These are phyloP conservation scores for Polyodon spathula DNA, from an alignment of 2,113 vertebrate species.

Conservation along the genomic window DNA sequence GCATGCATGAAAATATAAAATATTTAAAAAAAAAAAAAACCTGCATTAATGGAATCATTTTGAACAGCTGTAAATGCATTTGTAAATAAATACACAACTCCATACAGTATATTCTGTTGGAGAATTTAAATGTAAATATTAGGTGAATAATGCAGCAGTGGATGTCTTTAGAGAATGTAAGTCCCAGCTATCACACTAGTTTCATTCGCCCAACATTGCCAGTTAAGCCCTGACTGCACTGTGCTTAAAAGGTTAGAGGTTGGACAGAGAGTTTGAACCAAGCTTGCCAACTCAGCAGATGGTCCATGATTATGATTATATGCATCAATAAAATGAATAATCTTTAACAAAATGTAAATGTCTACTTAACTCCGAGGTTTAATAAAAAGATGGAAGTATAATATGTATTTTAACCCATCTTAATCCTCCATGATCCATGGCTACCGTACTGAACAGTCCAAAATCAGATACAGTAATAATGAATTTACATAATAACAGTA, in stretches of 20 bases:
- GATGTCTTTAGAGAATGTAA: slow-evolving; percentile 49
- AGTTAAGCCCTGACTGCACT: slow-evolving; percentile 87
- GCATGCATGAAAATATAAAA: too few relatives aligned
- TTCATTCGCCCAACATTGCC: slow-evolving; percentile 26
- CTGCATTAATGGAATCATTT: too few relatives aligned
- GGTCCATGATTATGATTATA: slow-evolving; percentile 98
- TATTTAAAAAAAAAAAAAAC: too few relatives aligned
- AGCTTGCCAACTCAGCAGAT: slow-evolving; percentile 97
- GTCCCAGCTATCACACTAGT: slow-evolving; percentile 50
- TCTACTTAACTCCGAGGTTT: slow-evolving; percentile 96
- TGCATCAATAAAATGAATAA: slow-evolving; percentile 99
- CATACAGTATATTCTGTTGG: too few relatives aligned
- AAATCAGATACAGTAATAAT: too few relatives aligned
- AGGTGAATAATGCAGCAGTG: slow-evolving; percentile 47
- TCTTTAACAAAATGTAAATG: slow-evolving; percentile 99
- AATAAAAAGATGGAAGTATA: slow-evolving; percentile 83
- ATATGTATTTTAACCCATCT: slow-evolving; percentile 76
- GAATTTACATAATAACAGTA: too few relatives aligned
- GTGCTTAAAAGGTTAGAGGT: slow-evolving; percentile 97
- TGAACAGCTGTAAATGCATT: too few relatives aligned
- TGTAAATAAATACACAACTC: too few relatives aligned
- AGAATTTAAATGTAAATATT: slow-evolving; percentile 29
- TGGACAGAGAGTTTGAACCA: slow-evolving; percentile 95
- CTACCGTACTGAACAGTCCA: slow-evolving; percentile 28
- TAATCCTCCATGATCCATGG: slow-evolving; percentile 50